Conservation (phyloP, 1,140 invertebrate species). For the Chelonus insularis region DNA sequence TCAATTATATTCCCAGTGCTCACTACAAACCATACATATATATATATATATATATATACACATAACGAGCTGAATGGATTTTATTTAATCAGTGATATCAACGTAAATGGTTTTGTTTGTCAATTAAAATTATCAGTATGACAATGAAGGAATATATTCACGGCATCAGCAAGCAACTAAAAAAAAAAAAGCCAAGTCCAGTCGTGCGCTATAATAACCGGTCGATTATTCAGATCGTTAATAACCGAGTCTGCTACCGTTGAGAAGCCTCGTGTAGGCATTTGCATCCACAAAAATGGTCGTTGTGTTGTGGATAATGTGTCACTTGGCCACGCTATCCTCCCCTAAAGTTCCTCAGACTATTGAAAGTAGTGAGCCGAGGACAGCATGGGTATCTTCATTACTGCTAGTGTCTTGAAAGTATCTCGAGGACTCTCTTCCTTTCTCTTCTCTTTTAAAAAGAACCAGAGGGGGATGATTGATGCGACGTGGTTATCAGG, state of each 20-base stretch:
- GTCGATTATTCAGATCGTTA: slow-evolving; percentile 29
- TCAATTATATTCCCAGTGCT: slow-evolving; percentile 48
- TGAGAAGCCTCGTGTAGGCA: slow-evolving; percentile 8
- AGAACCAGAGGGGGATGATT: slow-evolving; percentile 50
- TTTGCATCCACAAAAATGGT: slow-evolving; percentile 15
- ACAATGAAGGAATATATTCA: neutral
- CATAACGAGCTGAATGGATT: slow-evolving; percentile 8
- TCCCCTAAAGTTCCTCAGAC: slow-evolving; percentile 22
- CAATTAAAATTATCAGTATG: neutral
- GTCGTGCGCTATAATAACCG: slow-evolving; percentile 19
- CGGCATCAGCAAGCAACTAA: neutral
- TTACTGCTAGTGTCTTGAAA: slow-evolving; percentile 33
- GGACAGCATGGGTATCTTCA: slow-evolving; percentile 44
- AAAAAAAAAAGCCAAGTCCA: slow-evolving; percentile 1
- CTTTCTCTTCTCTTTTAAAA: neutral
- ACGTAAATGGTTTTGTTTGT: neutral
- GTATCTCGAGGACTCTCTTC: slow-evolving; percentile 23
- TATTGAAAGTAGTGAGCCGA: too few species aligned
- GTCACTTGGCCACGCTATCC: slow-evolving; percentile 28
- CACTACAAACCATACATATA: slow-evolving; percentile 38
- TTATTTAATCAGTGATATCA: slow-evolving; percentile 16
- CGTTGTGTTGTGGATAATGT: slow-evolving; percentile 27
- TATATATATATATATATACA: neutral
- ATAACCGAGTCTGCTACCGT: slow-evolving; percentile 20
- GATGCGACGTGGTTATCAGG: slow-evolving; percentile 55